phyloP scores from a whole-genome alignment of 2,888 invertebrate genomes.

The Alviniconcha strummeri region DNA sequence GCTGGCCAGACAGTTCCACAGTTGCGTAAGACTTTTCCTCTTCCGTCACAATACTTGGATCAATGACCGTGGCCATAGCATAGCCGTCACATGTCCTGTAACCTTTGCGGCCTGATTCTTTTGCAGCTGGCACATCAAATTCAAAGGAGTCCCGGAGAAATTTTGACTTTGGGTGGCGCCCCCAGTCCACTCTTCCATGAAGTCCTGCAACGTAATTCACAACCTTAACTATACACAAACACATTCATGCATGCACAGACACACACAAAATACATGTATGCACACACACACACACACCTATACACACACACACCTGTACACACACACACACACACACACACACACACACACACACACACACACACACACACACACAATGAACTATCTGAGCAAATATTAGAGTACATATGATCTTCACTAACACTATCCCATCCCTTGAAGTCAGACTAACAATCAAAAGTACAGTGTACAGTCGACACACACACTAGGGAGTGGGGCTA shows the following conservation, averaged over 20 bases:
- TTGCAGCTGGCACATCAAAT: conserved; percentile 29
- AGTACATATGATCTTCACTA: no score
- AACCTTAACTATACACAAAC: no score
- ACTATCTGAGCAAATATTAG: no score
- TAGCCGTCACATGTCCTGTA: conserved; percentile 61
- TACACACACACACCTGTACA: no score
- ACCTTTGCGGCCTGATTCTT: conserved; percentile 25
- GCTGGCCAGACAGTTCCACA: conserved; percentile 78
- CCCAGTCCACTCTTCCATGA: conserved; percentile 54
- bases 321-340: neutral
- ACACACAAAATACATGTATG: neutral
- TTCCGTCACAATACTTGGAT: conserved; percentile 48
- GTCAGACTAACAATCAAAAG: no score
- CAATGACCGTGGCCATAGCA: conserved; percentile 57
- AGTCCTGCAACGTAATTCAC: conserved; percentile 44
- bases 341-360: conserved; percentile 8
- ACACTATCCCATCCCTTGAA: no score
- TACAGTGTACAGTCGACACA: no score
- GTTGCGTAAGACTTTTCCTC: conserved; percentile 65
- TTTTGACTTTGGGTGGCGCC: conserved; percentile 48
- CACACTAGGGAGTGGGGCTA: no score
- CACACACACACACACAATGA: conserved; percentile 17
- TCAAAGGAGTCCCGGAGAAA: conserved; percentile 48
- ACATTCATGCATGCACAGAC: no score
- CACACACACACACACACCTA: neutral